A percentile compares a stretch with the other conserved stretches of the same genome.
Conservation (phyloP, 2,113 vertebrate genomes). For the Polypterus bichir region DNA sequence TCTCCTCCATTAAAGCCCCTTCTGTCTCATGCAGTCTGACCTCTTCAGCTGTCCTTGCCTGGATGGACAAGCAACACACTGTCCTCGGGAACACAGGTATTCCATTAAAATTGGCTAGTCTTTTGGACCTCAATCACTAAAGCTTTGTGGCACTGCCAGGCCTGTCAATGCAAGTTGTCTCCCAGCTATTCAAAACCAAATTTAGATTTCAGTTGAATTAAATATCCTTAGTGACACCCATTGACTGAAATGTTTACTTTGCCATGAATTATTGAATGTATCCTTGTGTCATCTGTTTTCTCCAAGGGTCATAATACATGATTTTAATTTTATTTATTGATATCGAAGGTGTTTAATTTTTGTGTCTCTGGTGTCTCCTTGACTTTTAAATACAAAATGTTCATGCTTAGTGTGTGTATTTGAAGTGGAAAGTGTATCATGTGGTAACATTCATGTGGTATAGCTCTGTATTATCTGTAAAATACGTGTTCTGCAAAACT, state of each 20-base stretch:
- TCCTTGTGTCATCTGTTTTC: slow-evolving; percentile 2
- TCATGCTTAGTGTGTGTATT: no score
- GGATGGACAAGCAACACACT: slow-evolving; percentile 25
- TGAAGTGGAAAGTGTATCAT: no score
- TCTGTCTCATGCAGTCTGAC: slow-evolving; percentile 22
- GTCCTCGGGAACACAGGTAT: slow-evolving; percentile 23
- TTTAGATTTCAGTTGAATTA: slow-evolving; percentile 1
- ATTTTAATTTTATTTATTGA: not conserved
- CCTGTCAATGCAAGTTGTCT: slow-evolving; percentile 7
- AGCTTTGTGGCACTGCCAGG: slow-evolving; percentile 25
- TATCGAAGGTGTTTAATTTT: no score
- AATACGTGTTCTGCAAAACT: no score
- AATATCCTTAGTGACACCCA: slow-evolving; percentile 5
- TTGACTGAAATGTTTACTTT: slow-evolving; percentile 4
- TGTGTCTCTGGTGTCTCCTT: not conserved
- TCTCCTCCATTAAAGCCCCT: slow-evolving; percentile 27
- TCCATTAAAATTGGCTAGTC: slow-evolving; percentile 22
- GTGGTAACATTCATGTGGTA: no score
- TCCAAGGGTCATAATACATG: not conserved
- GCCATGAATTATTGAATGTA: slow-evolving; percentile 8
- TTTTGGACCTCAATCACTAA: slow-evolving; percentile 19
- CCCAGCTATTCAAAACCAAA: slow-evolving; percentile 22
- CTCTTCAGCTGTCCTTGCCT: no score
- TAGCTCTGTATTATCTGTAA: no score
- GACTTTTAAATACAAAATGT: not conserved